Percentiles rank a stretch among this genome's conserved stretches.
phyloP scores from a whole-genome alignment of 1,140 invertebrate species.

The Schmidtea mediterranea region DNA sequence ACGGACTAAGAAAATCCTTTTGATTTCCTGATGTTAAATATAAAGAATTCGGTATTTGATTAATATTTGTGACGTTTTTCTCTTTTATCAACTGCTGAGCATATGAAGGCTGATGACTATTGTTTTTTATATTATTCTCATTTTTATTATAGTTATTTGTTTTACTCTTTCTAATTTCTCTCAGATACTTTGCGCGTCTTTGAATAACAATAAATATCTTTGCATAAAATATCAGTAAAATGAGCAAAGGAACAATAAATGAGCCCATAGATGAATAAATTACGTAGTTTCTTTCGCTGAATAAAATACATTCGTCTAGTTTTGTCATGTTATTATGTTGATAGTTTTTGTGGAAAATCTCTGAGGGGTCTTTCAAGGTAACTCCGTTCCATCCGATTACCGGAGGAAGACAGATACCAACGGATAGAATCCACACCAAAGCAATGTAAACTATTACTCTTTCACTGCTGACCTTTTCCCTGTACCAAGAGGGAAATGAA shows the following conservation, averaged over 20 bases:
- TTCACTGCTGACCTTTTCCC: constrained; percentile 16
- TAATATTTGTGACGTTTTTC: too few relatives aligned
- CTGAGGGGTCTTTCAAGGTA: neutral
- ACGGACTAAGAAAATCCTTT: too few relatives aligned
- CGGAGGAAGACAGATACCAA: constrained; percentile 19
- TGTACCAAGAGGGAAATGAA: constrained; percentile 26
- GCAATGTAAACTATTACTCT: constrained; percentile 20
- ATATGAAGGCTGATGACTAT: too few relatives aligned
- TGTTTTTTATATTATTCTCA: too few relatives aligned
- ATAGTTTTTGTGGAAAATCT: constrained; percentile 9
- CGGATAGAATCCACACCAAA: constrained; percentile 25
- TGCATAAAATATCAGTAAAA: constrained; percentile 89
- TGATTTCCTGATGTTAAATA: too few relatives aligned
- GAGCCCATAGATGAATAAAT: constrained; percentile 73
- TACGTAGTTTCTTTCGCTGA: constrained; percentile 49
- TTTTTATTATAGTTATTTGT: too few relatives aligned
- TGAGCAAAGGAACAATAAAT: constrained; percentile 77
- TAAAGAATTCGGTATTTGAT: too few relatives aligned
- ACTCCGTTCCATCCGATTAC: constrained; percentile 11
- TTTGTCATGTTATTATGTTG: too few relatives aligned
- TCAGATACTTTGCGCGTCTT: constrained; percentile 5
- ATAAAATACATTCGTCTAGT: constrained; percentile 17
- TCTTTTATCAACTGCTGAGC: too few relatives aligned
- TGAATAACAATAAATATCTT: constrained; percentile 50
- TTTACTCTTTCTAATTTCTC: too few relatives aligned